A percentile compares a stretch with the other conserved stretches of the same genome.
Evolutionary conservation across 1,140 invertebrate genomes (phyloP).

Genomic region (Amyelois transitella): DNA sequence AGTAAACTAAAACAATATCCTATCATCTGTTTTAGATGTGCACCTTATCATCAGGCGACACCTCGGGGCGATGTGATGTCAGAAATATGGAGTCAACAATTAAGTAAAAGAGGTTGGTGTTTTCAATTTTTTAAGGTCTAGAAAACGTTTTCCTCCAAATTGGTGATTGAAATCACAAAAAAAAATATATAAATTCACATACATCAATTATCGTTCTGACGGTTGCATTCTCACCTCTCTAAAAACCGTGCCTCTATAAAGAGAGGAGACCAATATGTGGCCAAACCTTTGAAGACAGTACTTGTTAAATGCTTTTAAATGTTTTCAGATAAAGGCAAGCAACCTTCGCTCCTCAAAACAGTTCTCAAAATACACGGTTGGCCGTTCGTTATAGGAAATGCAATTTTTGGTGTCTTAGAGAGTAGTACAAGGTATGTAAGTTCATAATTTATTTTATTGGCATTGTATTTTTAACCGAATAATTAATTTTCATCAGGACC

Average conservation of each 20-base stretch:
- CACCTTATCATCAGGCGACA: slow-evolving; percentile 37
- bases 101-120: slow-evolving; percentile 30
- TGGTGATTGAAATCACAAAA: not conserved
- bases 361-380: slow-evolving; percentile 44
- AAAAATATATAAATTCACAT: no score
- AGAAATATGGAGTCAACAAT: slow-evolving; percentile 38
- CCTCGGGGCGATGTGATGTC: slow-evolving; percentile 40
- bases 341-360: slow-evolving; percentile 45
- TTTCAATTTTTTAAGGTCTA: not conserved
- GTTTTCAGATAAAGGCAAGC: slow-evolving; percentile 40
- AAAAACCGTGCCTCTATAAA: no score
- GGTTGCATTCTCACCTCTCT: no score
- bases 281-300: not conserved
- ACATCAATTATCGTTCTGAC: no score
- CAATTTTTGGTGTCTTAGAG: slow-evolving; percentile 39
- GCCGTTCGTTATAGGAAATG: slow-evolving; percentile 40
- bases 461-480: no score
- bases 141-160: not conserved
- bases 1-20: not conserved
- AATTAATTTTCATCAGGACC: no score
- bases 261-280: no score
- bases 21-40: slow-evolving; percentile 33
- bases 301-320: not conserved
- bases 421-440: slow-evolving; percentile 35
- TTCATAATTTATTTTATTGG: slow-evolving; percentile 3